Evolutionary conservation across 2,888 invertebrate species (phyloP), one percentile per base, ranked within the genome.

Genomic region (Chymomyza amoena): DNA sequence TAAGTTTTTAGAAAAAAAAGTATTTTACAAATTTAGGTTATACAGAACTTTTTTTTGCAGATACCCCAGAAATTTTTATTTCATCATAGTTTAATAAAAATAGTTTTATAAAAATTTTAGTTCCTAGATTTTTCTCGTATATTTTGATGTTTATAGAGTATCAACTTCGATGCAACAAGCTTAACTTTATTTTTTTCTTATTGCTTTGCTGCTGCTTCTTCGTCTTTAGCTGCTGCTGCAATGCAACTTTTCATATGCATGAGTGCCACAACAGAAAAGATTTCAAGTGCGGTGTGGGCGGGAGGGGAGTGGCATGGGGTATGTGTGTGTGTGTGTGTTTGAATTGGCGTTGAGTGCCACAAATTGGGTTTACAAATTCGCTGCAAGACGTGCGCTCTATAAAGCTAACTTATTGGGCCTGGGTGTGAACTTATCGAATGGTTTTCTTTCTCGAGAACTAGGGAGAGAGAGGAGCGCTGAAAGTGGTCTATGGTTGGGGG

Each of bases 341-440:
- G 25, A 61, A 32, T 61, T 18, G 61, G 39, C 45, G 45, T 32
- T 51, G 60, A 66, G 65, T 70, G 72, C 74, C 72, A 75, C 76
- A 78, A 81, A 84, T 81, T 79, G 84, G 77, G 72, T 72, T 79
- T 76, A 75, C 75, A 72, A 76, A 78, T 79, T 75, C 68, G 61
- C 70, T 62, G 67, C 15, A 66, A 61, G 70, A 77, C 75, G 81
- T 75, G 80, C 71, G 70, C 67, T 67, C 67, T 72, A 75, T 75
- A 71, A 75, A 66, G 76, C 61, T 72, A 81, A 76, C 76, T 73
- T 80, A 77, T 82, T 75, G 73, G 74, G 64, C 61, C 36, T 62
- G 52, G 62, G 51, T 62, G 51, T 54, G 54, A 54, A 54, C 16
- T 54, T 25, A 25, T 18, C 57, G 25, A 28, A 57, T 1, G 57